These are phyloP conservation scores for Dynastes grantii DNA, from an alignment of 2,888 invertebrate genomes.

Conservation along the genomic window DNA sequence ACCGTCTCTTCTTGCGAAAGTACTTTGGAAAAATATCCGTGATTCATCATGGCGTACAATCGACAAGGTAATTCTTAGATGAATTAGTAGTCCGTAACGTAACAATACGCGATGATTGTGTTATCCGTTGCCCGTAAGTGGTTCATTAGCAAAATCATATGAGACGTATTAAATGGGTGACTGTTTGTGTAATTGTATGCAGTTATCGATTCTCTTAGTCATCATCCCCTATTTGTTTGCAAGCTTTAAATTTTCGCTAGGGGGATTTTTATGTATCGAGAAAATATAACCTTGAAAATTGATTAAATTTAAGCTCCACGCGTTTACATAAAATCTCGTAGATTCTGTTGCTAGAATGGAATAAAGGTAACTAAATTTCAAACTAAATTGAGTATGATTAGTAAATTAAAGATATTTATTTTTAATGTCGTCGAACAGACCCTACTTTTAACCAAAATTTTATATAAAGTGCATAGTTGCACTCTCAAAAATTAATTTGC, in stretches of 20 bases:
- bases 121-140: constrained; percentile 5
- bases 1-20: constrained; percentile 8
- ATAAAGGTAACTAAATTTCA: too few relatives aligned
- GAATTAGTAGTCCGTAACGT: constrained; percentile 27
- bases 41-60: constrained; percentile 35
- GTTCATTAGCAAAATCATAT: constrained; percentile 27
- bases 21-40: constrained; percentile 1
- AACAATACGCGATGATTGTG: neutral
- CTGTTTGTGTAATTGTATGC: neutral
- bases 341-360: too few relatives aligned
- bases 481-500: too few relatives aligned
- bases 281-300: too few relatives aligned
- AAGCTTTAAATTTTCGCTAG: constrained; percentile 10
- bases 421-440: too few relatives aligned
- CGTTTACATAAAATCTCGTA: too few relatives aligned
- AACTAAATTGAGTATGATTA: too few relatives aligned
- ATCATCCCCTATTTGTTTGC: constrained; percentile 35
- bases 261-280: neutral
- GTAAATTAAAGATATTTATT: too few relatives aligned
- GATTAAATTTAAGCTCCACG: too few relatives aligned
- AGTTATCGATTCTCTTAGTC: constrained; percentile 41
- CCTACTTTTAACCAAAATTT: too few relatives aligned
- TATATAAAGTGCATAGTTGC: too few relatives aligned
- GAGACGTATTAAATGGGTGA: constrained; percentile 9
- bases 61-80: constrained; percentile 22